Evolutionary conservation across 2,888 invertebrate species (phyloP).

Genomic region (Leptothorax acervorum): DNA sequence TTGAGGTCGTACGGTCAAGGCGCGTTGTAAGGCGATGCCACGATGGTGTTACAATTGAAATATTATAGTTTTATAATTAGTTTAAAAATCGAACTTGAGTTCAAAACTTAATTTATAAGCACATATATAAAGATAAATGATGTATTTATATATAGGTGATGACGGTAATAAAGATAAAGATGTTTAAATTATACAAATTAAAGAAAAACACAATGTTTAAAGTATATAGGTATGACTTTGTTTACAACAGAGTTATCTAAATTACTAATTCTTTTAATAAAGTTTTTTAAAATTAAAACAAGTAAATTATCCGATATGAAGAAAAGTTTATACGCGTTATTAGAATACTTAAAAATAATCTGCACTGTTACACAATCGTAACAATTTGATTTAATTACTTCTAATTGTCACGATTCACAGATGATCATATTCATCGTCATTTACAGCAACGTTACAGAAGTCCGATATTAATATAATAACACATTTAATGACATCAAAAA

Average conservation of each 20-base stretch:
- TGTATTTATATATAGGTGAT: background rate
- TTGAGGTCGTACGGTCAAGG: slow-evolving; percentile 21
- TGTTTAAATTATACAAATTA: background rate
- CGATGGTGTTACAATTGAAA: background rate
- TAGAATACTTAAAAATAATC: background rate
- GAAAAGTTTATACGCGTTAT: background rate
- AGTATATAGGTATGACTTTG: background rate
- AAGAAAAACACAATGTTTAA: background rate
- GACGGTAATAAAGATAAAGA: background rate
- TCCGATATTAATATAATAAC: background rate
- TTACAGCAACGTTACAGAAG: background rate
- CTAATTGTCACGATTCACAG: background rate
- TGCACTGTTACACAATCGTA: background rate
- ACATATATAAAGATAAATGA: background rate
- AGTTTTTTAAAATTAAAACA: background rate
- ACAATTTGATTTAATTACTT: slow-evolving; percentile 6
- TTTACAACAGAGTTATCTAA: too few species aligned
- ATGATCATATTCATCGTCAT: background rate
- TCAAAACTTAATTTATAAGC: background rate
- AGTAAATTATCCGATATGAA: background rate
- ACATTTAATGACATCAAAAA: background rate
- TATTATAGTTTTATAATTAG: background rate
- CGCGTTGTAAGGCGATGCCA: background rate
- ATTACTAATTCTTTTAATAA: too few species aligned
- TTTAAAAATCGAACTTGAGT: background rate